These are phyloP conservation scores for Stictocephala bisonia DNA, from an alignment of 2,888 invertebrate genomes.

Conservation along the genomic window DNA sequence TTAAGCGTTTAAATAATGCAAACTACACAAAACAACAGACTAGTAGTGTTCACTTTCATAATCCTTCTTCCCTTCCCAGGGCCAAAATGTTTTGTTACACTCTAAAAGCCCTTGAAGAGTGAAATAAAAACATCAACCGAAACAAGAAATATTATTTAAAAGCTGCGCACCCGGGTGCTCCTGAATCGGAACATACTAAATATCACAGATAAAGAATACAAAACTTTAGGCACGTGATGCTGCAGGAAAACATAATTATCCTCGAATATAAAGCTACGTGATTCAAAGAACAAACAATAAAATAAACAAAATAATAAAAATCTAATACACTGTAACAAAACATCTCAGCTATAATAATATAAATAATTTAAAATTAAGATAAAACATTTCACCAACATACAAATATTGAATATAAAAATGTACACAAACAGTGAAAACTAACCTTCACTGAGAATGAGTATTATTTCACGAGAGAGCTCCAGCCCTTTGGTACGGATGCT, in stretches of 20 bases:
- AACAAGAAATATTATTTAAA: constrained; percentile 25
- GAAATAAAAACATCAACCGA: constrained; percentile 7
- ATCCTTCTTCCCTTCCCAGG: constrained; percentile 29
- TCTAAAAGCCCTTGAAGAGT: constrained; percentile 6
- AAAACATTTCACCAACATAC: constrained; percentile 37
- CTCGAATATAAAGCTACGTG: constrained; percentile 30
- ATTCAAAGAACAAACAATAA: constrained; percentile 12
- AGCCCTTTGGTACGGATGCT: constrained; percentile 98
- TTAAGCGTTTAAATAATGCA: constrained; percentile 35
- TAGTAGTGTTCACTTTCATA: constrained; percentile 1
- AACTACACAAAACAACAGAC: constrained; percentile 25
- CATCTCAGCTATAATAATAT: constrained; percentile 38
- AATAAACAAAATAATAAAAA: constrained; percentile 24
- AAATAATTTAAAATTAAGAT: constrained; percentile 40
- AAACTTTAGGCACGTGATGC: constrained; percentile 23
- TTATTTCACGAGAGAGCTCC: constrained; percentile 69
- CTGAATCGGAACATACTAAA: constrained; percentile 21
- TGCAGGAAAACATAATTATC: constrained; percentile 3
- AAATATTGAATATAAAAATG: too few relatives aligned
- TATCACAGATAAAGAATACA: constrained; percentile 36
- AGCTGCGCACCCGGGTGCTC: constrained; percentile 29
- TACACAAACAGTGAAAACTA: constrained; percentile 46
- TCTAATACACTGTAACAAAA: constrained; percentile 36
- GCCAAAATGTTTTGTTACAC: constrained; percentile 40
- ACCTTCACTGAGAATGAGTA: constrained; percentile 48